Evolutionary conservation across 2,797 vertebrate species (phyloP).

Genomic region (Etheostoma nigrum): DNA sequence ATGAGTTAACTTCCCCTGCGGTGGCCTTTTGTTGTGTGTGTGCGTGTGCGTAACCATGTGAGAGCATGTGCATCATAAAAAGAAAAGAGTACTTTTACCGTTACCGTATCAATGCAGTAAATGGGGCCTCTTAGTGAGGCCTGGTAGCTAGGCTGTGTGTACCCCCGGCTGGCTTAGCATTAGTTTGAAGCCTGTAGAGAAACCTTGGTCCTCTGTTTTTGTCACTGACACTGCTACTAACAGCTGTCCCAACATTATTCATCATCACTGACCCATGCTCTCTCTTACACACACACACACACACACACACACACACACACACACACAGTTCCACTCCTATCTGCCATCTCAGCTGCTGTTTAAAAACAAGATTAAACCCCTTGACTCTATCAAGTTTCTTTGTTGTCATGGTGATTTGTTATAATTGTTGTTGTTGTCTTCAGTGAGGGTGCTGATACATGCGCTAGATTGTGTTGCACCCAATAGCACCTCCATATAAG

Average conservation of each 20-base stretch:
- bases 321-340: constrained; percentile 18
- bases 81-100: constrained; percentile 43
- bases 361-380: constrained; percentile 40
- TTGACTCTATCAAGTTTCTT: constrained; percentile 21
- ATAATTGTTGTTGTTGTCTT: constrained; percentile 43
- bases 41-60: constrained; percentile 31
- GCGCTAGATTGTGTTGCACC: constrained; percentile 26
- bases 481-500: constrained; percentile 25
- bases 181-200: constrained; percentile 27
- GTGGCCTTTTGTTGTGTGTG: constrained; percentile 69
- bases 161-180: constrained; percentile 49
- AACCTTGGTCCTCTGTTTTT: constrained; percentile 16
- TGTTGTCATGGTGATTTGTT: constrained; percentile 51
- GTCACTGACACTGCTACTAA: constrained; percentile 20
- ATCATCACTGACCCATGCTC: constrained; percentile 67
- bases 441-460: constrained; percentile 8
- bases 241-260: constrained; percentile 50
- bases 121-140: constrained; percentile 60
- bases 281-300: background rate
- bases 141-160: constrained; percentile 33
- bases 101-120: constrained; percentile 57
- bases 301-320: constrained; percentile 12
- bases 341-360: constrained; percentile 59
- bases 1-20: constrained; percentile 73
- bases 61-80: constrained; percentile 56